phyloP scores from a whole-genome alignment of 2,797 vertebrate species.

The Gambelia wislizenii region DNA sequence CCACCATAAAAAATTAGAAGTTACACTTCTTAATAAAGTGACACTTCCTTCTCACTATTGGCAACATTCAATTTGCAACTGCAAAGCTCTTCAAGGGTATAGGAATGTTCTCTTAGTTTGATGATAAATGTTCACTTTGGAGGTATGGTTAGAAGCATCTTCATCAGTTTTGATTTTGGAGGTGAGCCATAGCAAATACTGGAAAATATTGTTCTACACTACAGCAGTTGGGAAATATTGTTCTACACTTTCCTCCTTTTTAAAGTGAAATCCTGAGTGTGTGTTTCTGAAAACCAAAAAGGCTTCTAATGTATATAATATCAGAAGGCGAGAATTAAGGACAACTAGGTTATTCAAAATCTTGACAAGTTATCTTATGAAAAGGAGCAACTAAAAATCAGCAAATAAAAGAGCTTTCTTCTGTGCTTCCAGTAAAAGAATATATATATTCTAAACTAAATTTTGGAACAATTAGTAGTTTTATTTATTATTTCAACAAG shows the following conservation, averaged over 20 bases:
- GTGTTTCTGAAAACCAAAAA: not conserved
- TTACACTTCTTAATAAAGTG: not conserved
- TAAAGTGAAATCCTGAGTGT: not conserved
- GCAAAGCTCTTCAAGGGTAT: not conserved
- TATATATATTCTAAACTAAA: no score
- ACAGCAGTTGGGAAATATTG: not conserved
- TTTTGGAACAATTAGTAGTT: no score
- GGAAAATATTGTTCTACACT: not conserved
- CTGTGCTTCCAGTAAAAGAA: no score
- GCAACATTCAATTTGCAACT: not conserved
- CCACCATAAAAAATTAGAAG: no score
- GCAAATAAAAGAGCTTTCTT: no score
- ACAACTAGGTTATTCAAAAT: no score
- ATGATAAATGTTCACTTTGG: not conserved
- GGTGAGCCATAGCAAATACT: not conserved
- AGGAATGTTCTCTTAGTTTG: not conserved
- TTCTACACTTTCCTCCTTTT: not conserved
- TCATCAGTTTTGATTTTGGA: not conserved
- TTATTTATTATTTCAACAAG: no score
- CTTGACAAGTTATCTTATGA: no score
- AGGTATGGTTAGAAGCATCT: not conserved
- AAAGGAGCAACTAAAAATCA: no score
- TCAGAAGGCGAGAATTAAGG: not conserved
- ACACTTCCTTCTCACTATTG: not conserved
- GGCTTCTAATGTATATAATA: not conserved